Evolutionary conservation across 2,797 vertebrate genomes (phyloP).

Genomic region (Gephyroberyx darwinii): DNA sequence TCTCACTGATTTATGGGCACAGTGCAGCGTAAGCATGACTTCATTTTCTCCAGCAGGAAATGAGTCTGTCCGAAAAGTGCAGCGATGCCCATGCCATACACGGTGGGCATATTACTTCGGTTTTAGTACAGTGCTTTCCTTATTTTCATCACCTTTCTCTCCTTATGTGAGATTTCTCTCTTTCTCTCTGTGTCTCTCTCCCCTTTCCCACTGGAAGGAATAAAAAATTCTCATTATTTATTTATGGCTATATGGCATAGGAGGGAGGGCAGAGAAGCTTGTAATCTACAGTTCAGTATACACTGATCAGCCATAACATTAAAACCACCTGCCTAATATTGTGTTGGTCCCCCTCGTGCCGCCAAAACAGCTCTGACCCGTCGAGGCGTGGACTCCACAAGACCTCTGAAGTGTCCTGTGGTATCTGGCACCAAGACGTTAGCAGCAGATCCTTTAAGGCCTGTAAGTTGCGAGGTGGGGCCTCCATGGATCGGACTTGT

Average conservation of each 20-base stretch:
- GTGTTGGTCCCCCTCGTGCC: too few relatives aligned
- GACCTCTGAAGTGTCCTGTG: too few relatives aligned
- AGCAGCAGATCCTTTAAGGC: too few relatives aligned
- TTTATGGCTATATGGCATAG: slow-evolving; percentile 28
- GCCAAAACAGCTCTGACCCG: too few relatives aligned
- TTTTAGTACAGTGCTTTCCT: slow-evolving; percentile 57
- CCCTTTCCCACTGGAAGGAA: slow-evolving; percentile 23
- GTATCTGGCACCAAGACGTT: too few relatives aligned
- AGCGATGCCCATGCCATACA: slow-evolving; percentile 34
- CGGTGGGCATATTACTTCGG: slow-evolving; percentile 58
- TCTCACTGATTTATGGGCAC: slow-evolving; percentile 1
- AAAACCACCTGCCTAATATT: too few relatives aligned
- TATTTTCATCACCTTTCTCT: slow-evolving; percentile 1
- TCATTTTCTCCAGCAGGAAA: slow-evolving; percentile 47
- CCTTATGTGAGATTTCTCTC: slow-evolving; percentile 26
- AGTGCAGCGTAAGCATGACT: slow-evolving; percentile 6
- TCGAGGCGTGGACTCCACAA: too few relatives aligned
- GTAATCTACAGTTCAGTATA: slow-evolving; percentile 15
- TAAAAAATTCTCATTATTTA: slow-evolving; percentile 59
- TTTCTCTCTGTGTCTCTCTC: not conserved
- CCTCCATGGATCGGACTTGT: too few relatives aligned
- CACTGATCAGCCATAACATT: too few relatives aligned
- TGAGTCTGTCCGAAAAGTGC: slow-evolving; percentile 42
- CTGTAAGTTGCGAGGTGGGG: too few relatives aligned
- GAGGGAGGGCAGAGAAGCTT: slow-evolving; percentile 42